Conservation (phyloP, 2,888 invertebrate genomes). For the Cantharis nigra region DNA sequence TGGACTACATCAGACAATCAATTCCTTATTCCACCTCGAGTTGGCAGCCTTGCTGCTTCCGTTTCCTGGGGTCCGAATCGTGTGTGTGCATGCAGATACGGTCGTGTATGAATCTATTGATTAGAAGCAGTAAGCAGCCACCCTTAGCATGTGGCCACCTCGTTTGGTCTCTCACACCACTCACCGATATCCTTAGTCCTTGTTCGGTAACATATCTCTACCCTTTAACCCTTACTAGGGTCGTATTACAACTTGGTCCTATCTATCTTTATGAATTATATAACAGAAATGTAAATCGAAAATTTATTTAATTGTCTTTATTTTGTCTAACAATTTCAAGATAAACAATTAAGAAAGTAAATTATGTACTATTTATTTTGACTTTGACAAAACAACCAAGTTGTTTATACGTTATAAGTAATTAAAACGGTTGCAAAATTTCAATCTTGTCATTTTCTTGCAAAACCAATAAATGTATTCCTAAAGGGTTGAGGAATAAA, state of each 20-base stretch:
- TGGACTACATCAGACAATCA: conserved; percentile 51
- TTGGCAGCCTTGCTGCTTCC: conserved; percentile 43
- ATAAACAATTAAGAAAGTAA: background rate
- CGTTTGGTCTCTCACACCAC: conserved; percentile 31
- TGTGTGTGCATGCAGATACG: conserved; percentile 53
- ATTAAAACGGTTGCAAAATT: background rate
- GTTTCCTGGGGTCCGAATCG: conserved; percentile 45
- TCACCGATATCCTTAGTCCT: conserved; percentile 36
- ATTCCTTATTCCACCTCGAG: conserved; percentile 51
- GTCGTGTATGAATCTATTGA: conserved; percentile 53
- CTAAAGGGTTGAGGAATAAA: conserved; percentile 5
- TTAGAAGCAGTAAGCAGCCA: conserved; percentile 46
- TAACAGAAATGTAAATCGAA: conserved; percentile 22
- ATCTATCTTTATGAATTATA: conserved; percentile 32
- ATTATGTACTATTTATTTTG: background rate
- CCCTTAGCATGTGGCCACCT: conserved; percentile 45
- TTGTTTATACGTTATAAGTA: background rate
- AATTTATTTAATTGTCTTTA: conserved; percentile 27
- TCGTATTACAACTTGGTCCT: conserved; percentile 42
- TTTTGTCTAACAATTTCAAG: conserved; percentile 3
- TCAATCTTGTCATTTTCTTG: background rate
- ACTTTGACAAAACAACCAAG: background rate
- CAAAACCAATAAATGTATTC: background rate
- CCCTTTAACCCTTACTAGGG: conserved; percentile 41
- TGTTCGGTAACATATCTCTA: conserved; percentile 39